phyloP scores from a whole-genome alignment of 2,113 vertebrate species.

The Rhinopomastus cyanomelas region DNA sequence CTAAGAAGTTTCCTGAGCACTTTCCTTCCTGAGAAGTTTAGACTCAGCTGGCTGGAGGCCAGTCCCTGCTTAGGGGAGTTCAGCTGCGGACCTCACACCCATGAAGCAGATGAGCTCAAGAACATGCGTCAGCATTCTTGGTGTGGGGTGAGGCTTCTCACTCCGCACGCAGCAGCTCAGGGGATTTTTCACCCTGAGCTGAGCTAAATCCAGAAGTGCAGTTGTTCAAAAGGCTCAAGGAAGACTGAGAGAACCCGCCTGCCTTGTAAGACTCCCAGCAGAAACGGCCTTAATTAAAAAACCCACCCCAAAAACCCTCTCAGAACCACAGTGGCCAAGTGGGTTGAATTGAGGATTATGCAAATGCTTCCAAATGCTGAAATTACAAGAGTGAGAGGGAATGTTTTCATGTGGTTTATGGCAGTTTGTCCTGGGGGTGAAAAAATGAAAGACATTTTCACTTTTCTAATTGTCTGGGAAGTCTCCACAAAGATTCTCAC shows the following conservation, averaged over 20 bases:
- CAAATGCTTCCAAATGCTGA: not conserved
- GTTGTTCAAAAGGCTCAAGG: not conserved
- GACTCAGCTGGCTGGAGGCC: not conserved
- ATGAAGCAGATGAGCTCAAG: not conserved
- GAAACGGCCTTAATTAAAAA: not conserved
- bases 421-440: not conserved
- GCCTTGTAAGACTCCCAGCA: accelerated
- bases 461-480: not conserved
- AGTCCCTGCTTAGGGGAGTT: not conserved
- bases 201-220: slow-evolving; percentile 1
- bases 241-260: not conserved
- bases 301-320: not conserved
- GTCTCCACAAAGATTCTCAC: not conserved
- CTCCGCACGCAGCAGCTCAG: not conserved
- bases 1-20: not conserved
- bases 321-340: not conserved
- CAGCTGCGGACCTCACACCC: not conserved
- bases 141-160: not conserved
- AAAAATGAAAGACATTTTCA: not conserved
- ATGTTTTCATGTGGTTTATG: not conserved
- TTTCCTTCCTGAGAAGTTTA: not conserved
- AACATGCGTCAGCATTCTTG: not conserved
- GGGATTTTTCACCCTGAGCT: not conserved
- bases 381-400: not conserved
- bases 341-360: not conserved